Evolutionary conservation across 2,797 vertebrate species (phyloP).

Genomic region (Psittacula echo): DNA sequence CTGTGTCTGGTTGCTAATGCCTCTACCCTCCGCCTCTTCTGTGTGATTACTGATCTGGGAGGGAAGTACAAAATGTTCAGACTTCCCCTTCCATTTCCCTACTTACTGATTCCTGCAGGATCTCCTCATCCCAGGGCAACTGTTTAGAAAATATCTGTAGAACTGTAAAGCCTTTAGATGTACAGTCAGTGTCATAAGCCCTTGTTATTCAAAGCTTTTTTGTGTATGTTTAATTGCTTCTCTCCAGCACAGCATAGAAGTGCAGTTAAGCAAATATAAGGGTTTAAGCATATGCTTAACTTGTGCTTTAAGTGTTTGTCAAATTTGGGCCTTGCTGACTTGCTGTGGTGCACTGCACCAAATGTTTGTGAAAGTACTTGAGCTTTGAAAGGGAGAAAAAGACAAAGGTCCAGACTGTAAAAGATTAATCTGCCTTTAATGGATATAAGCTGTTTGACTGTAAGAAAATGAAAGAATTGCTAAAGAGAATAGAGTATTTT

Average conservation of each 20-base stretch:
- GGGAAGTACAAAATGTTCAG: background rate
- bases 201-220: background rate
- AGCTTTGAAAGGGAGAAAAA: background rate
- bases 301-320: background rate
- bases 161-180: background rate
- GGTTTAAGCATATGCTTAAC: background rate
- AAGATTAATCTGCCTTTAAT: constrained; percentile 17
- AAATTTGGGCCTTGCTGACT: background rate
- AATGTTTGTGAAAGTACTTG: constrained; percentile 24
- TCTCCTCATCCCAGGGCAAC: background rate
- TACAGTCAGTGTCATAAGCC: background rate
- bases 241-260: background rate
- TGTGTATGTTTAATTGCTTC: background rate
- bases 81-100: background rate
- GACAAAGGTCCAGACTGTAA: background rate
- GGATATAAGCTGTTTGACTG: background rate
- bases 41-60: background rate
- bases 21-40: background rate
- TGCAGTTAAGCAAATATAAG: background rate
- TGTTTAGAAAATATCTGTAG: background rate
- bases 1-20: background rate
- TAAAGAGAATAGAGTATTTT: background rate
- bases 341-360: background rate
- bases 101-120: background rate
- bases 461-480: background rate